Base-by-base conservation (phyloP, 2,888 invertebrate genomes). In the Polymixis lichenea region DNA sequence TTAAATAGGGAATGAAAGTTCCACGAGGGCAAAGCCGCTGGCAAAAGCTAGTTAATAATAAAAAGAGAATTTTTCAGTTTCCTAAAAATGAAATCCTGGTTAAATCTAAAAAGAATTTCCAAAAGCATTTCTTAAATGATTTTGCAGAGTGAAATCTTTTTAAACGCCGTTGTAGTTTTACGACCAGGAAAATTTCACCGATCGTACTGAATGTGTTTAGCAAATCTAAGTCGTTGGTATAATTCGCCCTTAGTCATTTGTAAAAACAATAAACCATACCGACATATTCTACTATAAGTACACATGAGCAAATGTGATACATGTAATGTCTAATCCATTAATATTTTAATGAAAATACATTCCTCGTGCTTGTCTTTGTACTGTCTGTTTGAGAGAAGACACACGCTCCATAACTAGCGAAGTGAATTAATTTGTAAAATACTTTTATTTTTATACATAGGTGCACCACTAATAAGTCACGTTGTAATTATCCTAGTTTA, bases 401-500 rank as follows among this genome's bases (percentile, higher is more conserved):
- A 56, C 53, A 28, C 22, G 0, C 13, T 22, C 28, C 43, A 19
- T 78, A 77, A 25, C 32, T 51, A 78, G 51, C 11, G 7, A 28
- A 60, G 49, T 46, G 28, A 28, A 79, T 43, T 73, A 71, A 62
- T 77, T 77, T 28, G 15, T 49, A 51, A 61, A 61, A 56, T 17
- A 43, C 5, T 55, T 78, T 55, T 69, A 55, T 69, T 78, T 60
- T n/a, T 19, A 28, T 53, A 77, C 9, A 28, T 15, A 32, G 55
- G 1, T 9, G 9, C 43, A 46, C 43, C 11, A 51, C 51, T 65
- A 2, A 11, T 49, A 55, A 43, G 49, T 79, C 79, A 51, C 13
- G 15, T 72, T 64, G 49, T 55, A 62, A 56, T 56, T 61, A 66
- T 77, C 13, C n/a, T 53, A 77, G 28, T 75, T 69, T 66, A 68